Conservation (phyloP, 2,888 invertebrate genomes). For the Pilophorus perplexus region DNA sequence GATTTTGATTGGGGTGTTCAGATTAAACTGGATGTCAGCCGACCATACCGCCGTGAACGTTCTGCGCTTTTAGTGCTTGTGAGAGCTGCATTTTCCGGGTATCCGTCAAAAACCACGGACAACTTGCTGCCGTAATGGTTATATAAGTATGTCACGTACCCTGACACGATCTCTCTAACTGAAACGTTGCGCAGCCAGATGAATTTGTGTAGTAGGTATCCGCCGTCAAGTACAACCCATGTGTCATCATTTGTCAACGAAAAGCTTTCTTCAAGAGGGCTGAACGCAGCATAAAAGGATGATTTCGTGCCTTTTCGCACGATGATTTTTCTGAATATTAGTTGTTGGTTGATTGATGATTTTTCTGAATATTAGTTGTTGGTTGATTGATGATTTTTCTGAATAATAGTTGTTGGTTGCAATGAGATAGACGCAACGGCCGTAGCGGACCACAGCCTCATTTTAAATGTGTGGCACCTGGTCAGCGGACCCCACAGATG, state of each 20-base stretch:
- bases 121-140: constrained; percentile 46
- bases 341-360: no score
- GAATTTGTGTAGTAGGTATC: not conserved
- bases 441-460: no score
- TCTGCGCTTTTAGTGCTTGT: constrained; percentile 2
- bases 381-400: no score
- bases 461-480: no score
- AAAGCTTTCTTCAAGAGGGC: not conserved
- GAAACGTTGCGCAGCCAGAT: not conserved
- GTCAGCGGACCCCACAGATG: no score
- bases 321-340: no score
- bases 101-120: not conserved
- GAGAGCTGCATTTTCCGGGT: not conserved
- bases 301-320: not conserved
- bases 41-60: not conserved
- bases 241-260: not conserved
- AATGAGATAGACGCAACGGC: no score
- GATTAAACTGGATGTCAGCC: not conserved
- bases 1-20: not conserved
- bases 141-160: constrained; percentile 48
- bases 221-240: no score
- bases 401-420: no score
- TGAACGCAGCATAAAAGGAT: not conserved
- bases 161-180: not conserved
- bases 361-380: no score